A percentile compares a stretch with the other conserved stretches of the same genome.
Conservation (phyloP, 2,888 invertebrate species). For the Lithophane semibrunnea region DNA sequence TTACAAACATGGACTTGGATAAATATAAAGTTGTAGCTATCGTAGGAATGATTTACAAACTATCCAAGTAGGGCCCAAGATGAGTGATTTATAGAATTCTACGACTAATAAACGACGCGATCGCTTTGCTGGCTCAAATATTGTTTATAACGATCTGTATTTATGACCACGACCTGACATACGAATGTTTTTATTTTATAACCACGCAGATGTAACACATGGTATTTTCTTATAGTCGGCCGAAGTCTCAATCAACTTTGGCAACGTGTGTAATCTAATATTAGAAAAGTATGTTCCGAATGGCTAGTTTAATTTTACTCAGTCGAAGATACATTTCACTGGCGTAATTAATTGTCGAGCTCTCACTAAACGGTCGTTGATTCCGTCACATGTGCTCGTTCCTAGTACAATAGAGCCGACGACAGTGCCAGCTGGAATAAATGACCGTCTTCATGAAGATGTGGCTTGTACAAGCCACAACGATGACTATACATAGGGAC, state of each 20-base stretch:
- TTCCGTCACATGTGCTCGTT: constrained; percentile 70
- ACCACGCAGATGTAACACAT: constrained; percentile 10
- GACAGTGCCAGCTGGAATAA: constrained; percentile 64
- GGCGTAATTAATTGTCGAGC: constrained; percentile 71
- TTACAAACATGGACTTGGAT: constrained; percentile 62
- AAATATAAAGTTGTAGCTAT: constrained; percentile 67
- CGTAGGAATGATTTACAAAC: constrained; percentile 76
- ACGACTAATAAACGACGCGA: constrained; percentile 70
- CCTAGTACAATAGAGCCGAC: constrained; percentile 63
- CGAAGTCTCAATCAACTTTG: constrained; percentile 74
- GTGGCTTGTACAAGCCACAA: constrained; percentile 51
- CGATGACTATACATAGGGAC: constrained; percentile 40
- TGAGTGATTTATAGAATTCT: constrained; percentile 78
- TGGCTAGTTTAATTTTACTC: constrained; percentile 73
- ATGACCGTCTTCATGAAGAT: constrained; percentile 68
- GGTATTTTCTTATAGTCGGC: constrained; percentile 33
- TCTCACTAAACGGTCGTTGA: constrained; percentile 75
- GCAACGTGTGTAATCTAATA: constrained; percentile 77
- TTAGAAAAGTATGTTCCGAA: constrained; percentile 75
- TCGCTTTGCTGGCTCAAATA: constrained; percentile 57
- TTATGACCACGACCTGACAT: constrained; percentile 33
- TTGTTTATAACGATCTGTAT: constrained; percentile 49
- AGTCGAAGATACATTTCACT: constrained; percentile 74
- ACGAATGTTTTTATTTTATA: constrained; percentile 21
- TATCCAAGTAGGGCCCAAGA: constrained; percentile 74